These are phyloP conservation scores for Nilaparvata lugens DNA, from an alignment of 1,140 invertebrate genomes.

Conservation along the genomic window DNA sequence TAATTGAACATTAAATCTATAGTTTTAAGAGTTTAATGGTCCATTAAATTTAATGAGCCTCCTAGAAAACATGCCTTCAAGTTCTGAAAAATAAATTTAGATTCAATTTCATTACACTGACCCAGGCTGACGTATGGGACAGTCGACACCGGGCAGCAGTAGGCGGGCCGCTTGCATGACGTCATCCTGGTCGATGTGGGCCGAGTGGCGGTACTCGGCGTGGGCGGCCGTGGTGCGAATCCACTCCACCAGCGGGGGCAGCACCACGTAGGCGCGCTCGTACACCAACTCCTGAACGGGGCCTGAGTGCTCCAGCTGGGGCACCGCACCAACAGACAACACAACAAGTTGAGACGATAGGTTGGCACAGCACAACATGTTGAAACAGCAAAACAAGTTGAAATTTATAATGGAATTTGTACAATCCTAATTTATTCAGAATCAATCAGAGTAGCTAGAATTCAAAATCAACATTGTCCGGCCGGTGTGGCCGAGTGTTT, in stretches of 20 bases:
- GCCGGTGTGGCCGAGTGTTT: too few species aligned
- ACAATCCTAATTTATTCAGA: too few species aligned
- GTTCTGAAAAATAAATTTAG: too few species aligned
- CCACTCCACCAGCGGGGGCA: constrained; percentile 84
- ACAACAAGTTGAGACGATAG: too few species aligned
- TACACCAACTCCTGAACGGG: constrained; percentile 71
- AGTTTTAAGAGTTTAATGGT: too few species aligned
- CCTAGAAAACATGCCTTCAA: too few species aligned
- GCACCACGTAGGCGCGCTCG: constrained; percentile 73
- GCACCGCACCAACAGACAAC: too few species aligned
- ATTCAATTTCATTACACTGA: constrained; percentile 5
- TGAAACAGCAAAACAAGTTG: constrained; percentile 6
- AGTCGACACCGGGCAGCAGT: constrained; percentile 78
- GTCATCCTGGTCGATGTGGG: constrained; percentile 74
- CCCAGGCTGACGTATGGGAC: constrained; percentile 61
- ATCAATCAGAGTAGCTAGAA: too few species aligned
- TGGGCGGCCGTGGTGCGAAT: constrained; percentile 70
- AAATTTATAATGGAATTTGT: neutral
- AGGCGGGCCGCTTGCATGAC: constrained; percentile 78
- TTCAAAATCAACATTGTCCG: too few species aligned
- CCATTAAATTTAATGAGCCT: too few species aligned
- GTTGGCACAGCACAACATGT: neutral
- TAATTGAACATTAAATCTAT: too few species aligned
- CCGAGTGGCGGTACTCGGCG: constrained; percentile 67
- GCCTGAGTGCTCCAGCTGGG: constrained; percentile 49